Evolutionary conservation across 2,797 vertebrate species (phyloP).

Genomic region (Momotus momota): DNA sequence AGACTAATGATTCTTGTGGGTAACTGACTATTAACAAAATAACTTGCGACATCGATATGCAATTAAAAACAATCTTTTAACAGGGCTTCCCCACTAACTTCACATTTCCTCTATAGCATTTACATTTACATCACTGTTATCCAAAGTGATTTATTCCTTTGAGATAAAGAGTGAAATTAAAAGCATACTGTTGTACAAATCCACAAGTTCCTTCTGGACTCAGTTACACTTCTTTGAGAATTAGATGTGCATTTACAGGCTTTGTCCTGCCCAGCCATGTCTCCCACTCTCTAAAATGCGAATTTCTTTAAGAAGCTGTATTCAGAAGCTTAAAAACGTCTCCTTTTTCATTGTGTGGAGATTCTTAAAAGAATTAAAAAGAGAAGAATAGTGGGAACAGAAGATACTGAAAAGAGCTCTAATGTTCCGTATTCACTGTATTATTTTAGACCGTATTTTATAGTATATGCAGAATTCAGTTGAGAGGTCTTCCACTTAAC

Average conservation of each 20-base stretch:
- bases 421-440: background rate
- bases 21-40: background rate
- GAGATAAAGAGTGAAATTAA: background rate
- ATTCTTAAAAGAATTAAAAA: background rate
- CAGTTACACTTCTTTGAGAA: background rate
- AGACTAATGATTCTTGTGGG: background rate
- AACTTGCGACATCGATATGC: background rate
- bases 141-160: background rate
- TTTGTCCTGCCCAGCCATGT: background rate
- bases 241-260: background rate
- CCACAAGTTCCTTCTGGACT: background rate
- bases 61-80: background rate
- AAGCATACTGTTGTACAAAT: background rate
- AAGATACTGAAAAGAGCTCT: background rate
- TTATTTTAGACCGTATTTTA: background rate
- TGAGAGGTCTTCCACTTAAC: background rate
- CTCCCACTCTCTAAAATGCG: background rate
- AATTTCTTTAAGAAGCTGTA: background rate
- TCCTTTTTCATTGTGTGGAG: conserved; percentile 3
- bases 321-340: background rate
- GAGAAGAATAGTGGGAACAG: background rate
- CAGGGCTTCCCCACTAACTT: background rate
- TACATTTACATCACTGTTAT: background rate
- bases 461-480: background rate
- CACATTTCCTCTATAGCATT: fast-evolving